Base-by-base conservation (phyloP, 2,113 vertebrate species). In the Sinocyclocheilus maitianheensis region DNA sequence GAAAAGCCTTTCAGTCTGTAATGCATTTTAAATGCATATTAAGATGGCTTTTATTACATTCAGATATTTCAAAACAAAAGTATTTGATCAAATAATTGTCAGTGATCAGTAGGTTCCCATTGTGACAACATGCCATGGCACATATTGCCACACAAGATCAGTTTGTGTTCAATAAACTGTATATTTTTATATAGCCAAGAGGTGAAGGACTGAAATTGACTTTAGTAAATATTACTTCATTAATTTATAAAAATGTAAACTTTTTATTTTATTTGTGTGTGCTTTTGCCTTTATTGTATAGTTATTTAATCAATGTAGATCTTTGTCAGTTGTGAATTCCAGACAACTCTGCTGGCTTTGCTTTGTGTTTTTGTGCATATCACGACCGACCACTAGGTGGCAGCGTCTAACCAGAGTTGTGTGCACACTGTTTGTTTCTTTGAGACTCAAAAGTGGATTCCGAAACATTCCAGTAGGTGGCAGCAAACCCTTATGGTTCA, bases 391-490 rank as follows among this genome's bases (percentile, higher is more conserved):
- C 93, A 90, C 81, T 90, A 91, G 92, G 84, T 89, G 93, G 92
- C 88, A 91, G 85, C 92, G 85, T 90, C 82, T 69, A 76, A 81
- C 74, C 88, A 93, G 60, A 86, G 76, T 55, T 88, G 4, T 63
- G 22, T 69, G 26, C 16, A 13, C n/a, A 1, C 40, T 62, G 20
- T 2, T 63, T n/a, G 34, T 77, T 4, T 13, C 20, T 18, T 2
- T 5, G 0, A 12, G 11, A 51, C 14, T 8, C 8, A 9, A 24
- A 26, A 51, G 67, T 60, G 53, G 24, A 79, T 76, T 75, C 58
- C 13, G 7, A n/a, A 37, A 11, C 0, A 48, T 16, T 40, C 91
- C 93, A 79, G 67, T 90, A 93, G 94, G 90, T 93, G 94, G 90
- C 85, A 93, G 93, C 93, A 94, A 79, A 9, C 53, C 89, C 84